Evolutionary conservation across 2,113 vertebrate species (phyloP), one percentile per base, ranked within the genome.

Genomic region (Aramus guarauna): DNA sequence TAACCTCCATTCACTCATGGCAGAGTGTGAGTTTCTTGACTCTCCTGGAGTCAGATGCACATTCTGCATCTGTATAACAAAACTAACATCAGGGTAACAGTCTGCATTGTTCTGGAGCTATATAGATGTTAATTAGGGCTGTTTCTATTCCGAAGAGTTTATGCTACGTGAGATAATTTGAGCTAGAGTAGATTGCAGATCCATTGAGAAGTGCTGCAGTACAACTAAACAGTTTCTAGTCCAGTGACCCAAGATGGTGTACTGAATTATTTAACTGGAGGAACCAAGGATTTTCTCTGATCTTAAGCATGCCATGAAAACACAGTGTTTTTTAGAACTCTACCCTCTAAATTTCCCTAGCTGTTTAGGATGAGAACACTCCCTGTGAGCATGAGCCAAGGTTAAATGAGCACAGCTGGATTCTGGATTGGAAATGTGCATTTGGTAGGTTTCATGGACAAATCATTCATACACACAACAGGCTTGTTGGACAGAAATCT

Each of bases 331-430:
- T 92, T 88, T 71, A 93, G 72, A 91, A n/a, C 56, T 92, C 69
- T 76, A 39, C n/a, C 21, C 60, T 94, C 60, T 64, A 26, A 52
- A 76, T 86, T 94, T 91, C 60, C 48, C 24, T 58, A 8, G 62
- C 73, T 68, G 15, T 87, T 89, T 32, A 91, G 86, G 74, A 90
- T 76, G 80, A 79, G 95, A 96, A 82, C 88, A 64, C 32, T 96
- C 53, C 36, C 66, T 82, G 60, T 75, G 77, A 6, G 0, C 53
- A 17, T 20, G 66, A 96, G 94, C 84, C 92, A 91, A 82, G 91
- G 92, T 95, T 94, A 96, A 97, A 87, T 73, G 94, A 97, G 91
- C 91, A 85, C 95, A 96, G 90, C 85, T 96, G 96, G 94, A 87
- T 84, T 93, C 91, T 91, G 80, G 77, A 69, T 84, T 94, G 88